Percentiles rank a stretch among this genome's conserved stretches.
These are phyloP conservation scores for Tokudaia muenninki DNA, from an alignment of 2,797 vertebrate species.

Conservation along the genomic window DNA sequence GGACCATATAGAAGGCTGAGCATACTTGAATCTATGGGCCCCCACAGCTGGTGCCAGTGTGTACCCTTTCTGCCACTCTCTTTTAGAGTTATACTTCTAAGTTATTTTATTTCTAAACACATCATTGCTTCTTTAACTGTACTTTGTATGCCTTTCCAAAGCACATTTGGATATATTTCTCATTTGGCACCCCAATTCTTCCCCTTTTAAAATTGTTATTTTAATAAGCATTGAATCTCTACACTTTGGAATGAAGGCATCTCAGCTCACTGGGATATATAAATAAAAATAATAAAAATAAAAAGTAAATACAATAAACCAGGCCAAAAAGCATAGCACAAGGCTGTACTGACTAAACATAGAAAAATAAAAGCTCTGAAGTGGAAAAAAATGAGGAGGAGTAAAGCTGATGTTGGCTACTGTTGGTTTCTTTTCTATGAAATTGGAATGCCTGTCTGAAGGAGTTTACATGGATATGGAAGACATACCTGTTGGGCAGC, in stretches of 20 bases:
- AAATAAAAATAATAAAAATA: background rate
- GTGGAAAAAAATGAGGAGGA: background rate
- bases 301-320: background rate
- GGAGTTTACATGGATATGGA: background rate
- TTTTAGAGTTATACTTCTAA: constrained; percentile 60
- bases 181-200: background rate
- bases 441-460: background rate
- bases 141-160: constrained; percentile 69
- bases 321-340: background rate
- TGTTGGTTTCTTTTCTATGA: background rate
- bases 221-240: constrained; percentile 58
- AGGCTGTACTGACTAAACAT: background rate
- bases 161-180: constrained; percentile 51
- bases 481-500: background rate
- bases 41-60: constrained; percentile 55
- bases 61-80: constrained; percentile 50
- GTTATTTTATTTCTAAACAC: constrained; percentile 73
- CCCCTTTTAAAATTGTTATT: constrained; percentile 16
- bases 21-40: constrained; percentile 63
- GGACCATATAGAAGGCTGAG: constrained; percentile 64
- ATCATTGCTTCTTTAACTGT: constrained; percentile 62
- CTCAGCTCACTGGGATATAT: background rate
- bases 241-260: constrained; percentile 44
- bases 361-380: background rate
- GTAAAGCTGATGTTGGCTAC: background rate